Evolutionary conservation across 2,113 vertebrate species (phyloP), one percentile per base, ranked within the genome.

Genomic region (Lagopus leucura): DNA sequence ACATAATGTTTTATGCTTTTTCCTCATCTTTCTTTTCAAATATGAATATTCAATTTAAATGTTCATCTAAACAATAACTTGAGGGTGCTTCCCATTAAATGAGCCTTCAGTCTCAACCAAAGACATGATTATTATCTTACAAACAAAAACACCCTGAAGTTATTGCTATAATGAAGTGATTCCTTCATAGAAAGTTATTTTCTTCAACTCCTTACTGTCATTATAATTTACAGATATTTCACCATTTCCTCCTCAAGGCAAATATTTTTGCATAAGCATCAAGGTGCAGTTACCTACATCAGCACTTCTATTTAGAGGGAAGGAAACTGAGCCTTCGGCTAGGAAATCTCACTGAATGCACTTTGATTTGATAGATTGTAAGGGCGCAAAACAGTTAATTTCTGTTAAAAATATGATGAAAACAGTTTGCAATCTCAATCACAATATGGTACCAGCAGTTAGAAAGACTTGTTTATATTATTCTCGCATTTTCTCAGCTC

Each of bases 11-110:
- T 95, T 52, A 81, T 43, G 28, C 1, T 78, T 80, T 85, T 77
- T 34, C 40, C 40, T 91, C 72, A 71, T 85, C 50, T 89, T 92
- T 93, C n/a, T 73, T 88, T 89, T 88, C 65, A 91, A 80, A 89
- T 77, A 82, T 74, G 42, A 78, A 80, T 86, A 87, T 80, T 87
- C 72, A 50, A 24, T 82, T 60, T 91, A 70, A 88, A 73, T 80
- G 34, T 60, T 94, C 82, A 88, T 85, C 42, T n/a, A 77, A 80
- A 94, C 60, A 85, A 88, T 91, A 94, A 92, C 92, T 96, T 40
- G 42, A 92, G 85, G 89, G 82, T 85, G 38, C 34, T 92, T 93
- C 32, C 32, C 87, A 82, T 77, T 91, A 92, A 91, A 92, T 34
- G 64, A 96, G 38, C 32, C 50, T 70, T 88, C 82, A 82, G 25